Base-by-base conservation (phyloP, 2,888 invertebrate species). In the Drosophila cognata region DNA sequence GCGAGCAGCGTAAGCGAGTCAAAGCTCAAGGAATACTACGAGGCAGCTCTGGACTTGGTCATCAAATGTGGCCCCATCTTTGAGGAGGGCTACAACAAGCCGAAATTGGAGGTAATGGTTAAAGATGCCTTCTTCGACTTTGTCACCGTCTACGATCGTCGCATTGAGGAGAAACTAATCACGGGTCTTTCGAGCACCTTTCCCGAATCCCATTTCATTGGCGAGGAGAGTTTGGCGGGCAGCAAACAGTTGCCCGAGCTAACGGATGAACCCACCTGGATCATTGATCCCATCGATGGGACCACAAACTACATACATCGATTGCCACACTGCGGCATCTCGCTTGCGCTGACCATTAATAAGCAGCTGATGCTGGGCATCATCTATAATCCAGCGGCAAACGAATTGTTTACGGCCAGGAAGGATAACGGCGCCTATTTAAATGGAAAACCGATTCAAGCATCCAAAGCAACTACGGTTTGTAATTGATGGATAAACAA, bases 271-370 rank as follows among this genome's bases (percentile, higher is more conserved):
- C 97, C 97, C 4, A 98, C 97, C 0, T 97, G 97, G 96, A 95
- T 97, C 60, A 96, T 97, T 71, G 96, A 98, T 93, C 97, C 97
- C 10, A 96, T 98, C 53, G 97, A 98, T 94, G 97, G 97, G n/a
- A 98, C 97, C 2, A 95, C 95, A 62, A 98, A 98, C 94, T 97
- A 97, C 91, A 95, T 97, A 29, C 94, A 95, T 82, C 94, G 94
- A 18, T 94, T 96, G 89, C 96, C 96, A 6, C 94, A 95, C 67
- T 94, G 94, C 53, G 95, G 95, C 80, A 95, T 97, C 71, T 96
- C 96, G 0, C 94, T 97, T 48, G 97, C 94, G 33, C 89, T 95
- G 31, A 89, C 94, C 0, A 91, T 95, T 25, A 92, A 94, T 48
- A 95, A 95, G 83, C 93, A 94, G 85, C 89, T 95, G 55, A 94